These are phyloP conservation scores for Oryzias dopingdopingensis DNA, from an alignment of 2,797 vertebrate species.

Conservation along the genomic window DNA sequence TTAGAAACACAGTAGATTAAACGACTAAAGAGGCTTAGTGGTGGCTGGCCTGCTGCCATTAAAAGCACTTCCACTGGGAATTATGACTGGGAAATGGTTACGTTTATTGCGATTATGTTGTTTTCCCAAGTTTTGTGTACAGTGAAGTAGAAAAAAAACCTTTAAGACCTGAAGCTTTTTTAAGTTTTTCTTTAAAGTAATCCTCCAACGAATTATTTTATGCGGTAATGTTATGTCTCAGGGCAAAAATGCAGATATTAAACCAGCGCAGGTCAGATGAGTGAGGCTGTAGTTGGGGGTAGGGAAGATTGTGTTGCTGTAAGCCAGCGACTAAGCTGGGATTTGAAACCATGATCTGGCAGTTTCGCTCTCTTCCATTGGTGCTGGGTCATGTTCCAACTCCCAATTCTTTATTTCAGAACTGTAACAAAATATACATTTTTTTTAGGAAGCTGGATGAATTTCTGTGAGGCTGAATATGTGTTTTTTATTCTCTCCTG, in stretches of 20 bases:
- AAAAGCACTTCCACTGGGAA: slow-evolving; percentile 52
- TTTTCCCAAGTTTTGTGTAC: slow-evolving; percentile 12
- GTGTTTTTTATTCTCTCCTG: not conserved
- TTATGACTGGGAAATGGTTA: slow-evolving; percentile 25
- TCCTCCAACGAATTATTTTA: not conserved
- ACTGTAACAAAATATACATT: slow-evolving; percentile 15
- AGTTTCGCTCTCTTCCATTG: slow-evolving; percentile 55
- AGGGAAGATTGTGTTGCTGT: slow-evolving; percentile 67
- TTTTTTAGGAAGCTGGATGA: not conserved
- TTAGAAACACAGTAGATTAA: slow-evolving; percentile 62
- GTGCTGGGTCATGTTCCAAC: slow-evolving; percentile 35
- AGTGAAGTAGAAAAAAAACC: slow-evolving; percentile 1
- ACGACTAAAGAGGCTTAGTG: slow-evolving; percentile 76
- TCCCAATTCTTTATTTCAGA: slow-evolving; percentile 46
- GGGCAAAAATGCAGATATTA: slow-evolving; percentile 39
- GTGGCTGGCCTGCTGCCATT: slow-evolving; percentile 57
- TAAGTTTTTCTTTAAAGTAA: not conserved
- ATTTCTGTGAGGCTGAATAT: slow-evolving; percentile 6
- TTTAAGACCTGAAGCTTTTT: not conserved
- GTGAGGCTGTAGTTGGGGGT: slow-evolving; percentile 41
- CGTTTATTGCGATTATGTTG: slow-evolving; percentile 22
- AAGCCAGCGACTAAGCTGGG: slow-evolving; percentile 72
- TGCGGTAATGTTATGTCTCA: slow-evolving; percentile 13
- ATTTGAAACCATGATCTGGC: slow-evolving; percentile 77
- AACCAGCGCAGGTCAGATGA: slow-evolving; percentile 29